Conservation (phyloP, 2,113 vertebrate species). For the Callipepla squamata region DNA sequence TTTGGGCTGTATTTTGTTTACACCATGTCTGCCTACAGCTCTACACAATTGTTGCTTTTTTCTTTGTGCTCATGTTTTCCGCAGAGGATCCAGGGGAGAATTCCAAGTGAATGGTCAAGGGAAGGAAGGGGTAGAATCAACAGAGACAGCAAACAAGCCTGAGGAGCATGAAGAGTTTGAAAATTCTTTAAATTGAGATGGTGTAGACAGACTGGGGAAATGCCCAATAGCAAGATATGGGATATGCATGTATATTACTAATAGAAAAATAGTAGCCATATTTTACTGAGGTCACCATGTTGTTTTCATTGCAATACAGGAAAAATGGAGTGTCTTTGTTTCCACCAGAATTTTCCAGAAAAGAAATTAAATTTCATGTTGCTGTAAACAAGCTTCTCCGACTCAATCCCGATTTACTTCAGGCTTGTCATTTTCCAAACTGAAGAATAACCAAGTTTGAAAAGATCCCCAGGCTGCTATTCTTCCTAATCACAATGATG, state of each 20-base stretch:
- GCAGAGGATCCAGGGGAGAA: not conserved
- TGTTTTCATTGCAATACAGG: not conserved
- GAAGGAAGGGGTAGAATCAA: not conserved
- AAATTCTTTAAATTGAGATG: not conserved
- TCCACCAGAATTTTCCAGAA: not conserved
- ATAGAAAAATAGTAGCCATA: not conserved
- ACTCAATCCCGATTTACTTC: constrained; percentile 34
- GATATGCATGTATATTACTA: not conserved
- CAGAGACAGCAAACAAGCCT: not conserved
- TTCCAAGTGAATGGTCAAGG: too few species aligned
- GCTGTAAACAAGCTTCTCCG: not conserved
- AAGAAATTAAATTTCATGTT: not conserved
- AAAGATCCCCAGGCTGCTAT: constrained; percentile 14
- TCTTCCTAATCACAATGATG: constrained; percentile 29
- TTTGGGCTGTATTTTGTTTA: not conserved
- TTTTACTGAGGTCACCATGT: not conserved
- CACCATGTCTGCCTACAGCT: not conserved
- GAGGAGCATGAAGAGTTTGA: not conserved
- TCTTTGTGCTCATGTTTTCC: not conserved
- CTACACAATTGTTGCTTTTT: accelerated
- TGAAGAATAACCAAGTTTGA: constrained; percentile 44
- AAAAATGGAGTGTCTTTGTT: not conserved
- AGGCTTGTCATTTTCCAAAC: constrained; percentile 25
- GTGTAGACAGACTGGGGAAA: not conserved
- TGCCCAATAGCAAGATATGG: not conserved